A percentile compares a stretch with the other conserved stretches of the same genome.
These are phyloP conservation scores for Invenusta paracnida DNA, from an alignment of 2,888 invertebrate genomes.

Conservation along the genomic window DNA sequence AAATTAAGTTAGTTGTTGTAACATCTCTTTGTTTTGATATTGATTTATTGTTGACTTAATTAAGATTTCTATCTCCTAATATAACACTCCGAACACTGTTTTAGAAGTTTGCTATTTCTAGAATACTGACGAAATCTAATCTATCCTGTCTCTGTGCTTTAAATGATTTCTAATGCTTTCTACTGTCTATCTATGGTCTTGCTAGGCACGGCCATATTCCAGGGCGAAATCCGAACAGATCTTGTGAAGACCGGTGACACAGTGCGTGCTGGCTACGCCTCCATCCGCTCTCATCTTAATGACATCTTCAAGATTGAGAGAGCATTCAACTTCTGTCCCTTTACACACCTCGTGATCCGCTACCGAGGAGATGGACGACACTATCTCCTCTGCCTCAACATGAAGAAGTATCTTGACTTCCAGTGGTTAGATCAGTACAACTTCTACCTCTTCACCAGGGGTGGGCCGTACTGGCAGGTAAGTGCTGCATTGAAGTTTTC, in stretches of 20 bases:
- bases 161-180: no score
- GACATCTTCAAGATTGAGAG: constrained; percentile 61
- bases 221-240: constrained; percentile 61
- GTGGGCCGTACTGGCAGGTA: constrained; percentile 94
- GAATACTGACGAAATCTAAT: no score
- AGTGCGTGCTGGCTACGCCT: constrained; percentile 76
- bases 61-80: no score
- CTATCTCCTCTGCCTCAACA: constrained; percentile 70
- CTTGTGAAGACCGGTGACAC: constrained; percentile 76
- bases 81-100: no score
- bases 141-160: no score
- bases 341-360: constrained; percentile 73
- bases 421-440: constrained; percentile 82
- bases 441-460: constrained; percentile 82
- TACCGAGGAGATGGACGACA: constrained; percentile 87
- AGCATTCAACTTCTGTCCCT: constrained; percentile 72
- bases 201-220: constrained; percentile 62
- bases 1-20: no score
- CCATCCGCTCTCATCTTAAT: constrained; percentile 68
- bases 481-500: no score
- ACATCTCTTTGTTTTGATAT: no score
- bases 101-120: no score
- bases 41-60: no score
- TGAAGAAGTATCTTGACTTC: constrained; percentile 68
- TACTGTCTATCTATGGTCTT: no score